Base-by-base conservation (phyloP, 2,113 vertebrate genomes). In the Oncorhynchus mykiss region DNA sequence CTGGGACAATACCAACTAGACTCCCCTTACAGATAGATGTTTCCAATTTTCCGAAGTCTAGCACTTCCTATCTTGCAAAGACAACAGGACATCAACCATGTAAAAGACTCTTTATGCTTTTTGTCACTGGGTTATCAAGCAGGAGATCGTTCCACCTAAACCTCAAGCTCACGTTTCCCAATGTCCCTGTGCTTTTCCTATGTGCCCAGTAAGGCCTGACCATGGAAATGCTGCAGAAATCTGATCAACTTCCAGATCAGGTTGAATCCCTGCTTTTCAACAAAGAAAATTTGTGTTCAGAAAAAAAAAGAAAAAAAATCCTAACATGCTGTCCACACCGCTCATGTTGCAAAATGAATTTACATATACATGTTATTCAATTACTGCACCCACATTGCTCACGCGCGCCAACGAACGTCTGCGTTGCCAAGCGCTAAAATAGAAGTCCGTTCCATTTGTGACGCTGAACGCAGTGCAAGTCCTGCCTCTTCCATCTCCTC, bases 201-300 rank as follows among this genome's bases (percentile, higher is more conserved):
- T 90, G 87, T 79, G 88, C 80, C 79, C 82, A 89, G 87, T 88
- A 83, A 81, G 89, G 90, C 90, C 78, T 88, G 88, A 90, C 84
- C 5, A 76, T 81, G 87, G 90, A 80, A 75, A 86, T 78, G 86
- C 86, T 84, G 86, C 80, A 82, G 91, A 90, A 90, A 90, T 90
- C 85, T 67, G 90, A 93, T 84, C 87, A 88, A 89, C 87, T 84
- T 88, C 89, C 87, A 87, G 89, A 91, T 88, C 91, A 82, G 90
- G 90, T 91, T 87, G 86, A 89, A 85, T 90, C 84, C 80, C 83
- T 34, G 78, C 90, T 85, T 89, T 90, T 86, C 84, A 88, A 92
- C 87, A 88, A 84, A 80, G 49, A 60, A 39, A 69, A 75, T 68
- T 2, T 29, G 86, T 88, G 86, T 86, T 76, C 83, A 78, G 85